Evolutionary conservation across 1,140 invertebrate genomes (phyloP).

Genomic region (Popillia japonica): DNA sequence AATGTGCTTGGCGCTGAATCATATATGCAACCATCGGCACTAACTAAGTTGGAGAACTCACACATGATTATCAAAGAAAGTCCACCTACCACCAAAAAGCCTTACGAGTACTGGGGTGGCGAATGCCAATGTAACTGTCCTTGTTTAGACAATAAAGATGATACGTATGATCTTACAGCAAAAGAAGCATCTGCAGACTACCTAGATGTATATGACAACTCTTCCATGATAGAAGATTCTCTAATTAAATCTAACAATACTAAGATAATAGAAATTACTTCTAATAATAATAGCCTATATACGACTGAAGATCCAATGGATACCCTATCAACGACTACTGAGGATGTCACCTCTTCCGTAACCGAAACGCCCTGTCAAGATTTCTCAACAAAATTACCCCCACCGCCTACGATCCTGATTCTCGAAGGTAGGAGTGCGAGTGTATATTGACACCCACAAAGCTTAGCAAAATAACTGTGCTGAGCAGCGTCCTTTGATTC

Average conservation of each 20-base stretch:
- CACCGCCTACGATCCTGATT: conserved; percentile 75
- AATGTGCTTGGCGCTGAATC: conserved; percentile 62
- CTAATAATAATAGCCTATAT: conserved; percentile 1
- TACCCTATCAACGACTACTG: conserved; percentile 47
- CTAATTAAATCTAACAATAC: neutral
- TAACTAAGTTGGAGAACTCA: conserved; percentile 44
- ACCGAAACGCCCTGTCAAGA: conserved; percentile 62
- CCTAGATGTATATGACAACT: neutral
- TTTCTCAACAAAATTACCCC: conserved; percentile 67
- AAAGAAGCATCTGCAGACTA: conserved; percentile 29
- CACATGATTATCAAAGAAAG: conserved; percentile 39
- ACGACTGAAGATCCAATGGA: conserved; percentile 13
- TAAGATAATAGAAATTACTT: neutral
- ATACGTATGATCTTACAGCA: conserved; percentile 53
- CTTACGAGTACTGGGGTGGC: conserved; percentile 62
- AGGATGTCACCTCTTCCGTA: conserved; percentile 53
- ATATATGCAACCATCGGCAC: conserved; percentile 56
- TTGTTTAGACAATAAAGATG: conserved; percentile 50
- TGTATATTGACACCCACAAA: conserved; percentile 42
- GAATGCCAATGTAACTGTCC: conserved; percentile 80
- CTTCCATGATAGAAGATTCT: neutral
- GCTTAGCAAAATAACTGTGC: conserved; percentile 48
- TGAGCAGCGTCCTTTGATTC: conserved; percentile 39
- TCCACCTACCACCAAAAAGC: conserved; percentile 54
- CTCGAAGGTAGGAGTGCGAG: conserved; percentile 74